phyloP scores from a whole-genome alignment of 2,888 invertebrate genomes.

The Thalpophila matura region DNA sequence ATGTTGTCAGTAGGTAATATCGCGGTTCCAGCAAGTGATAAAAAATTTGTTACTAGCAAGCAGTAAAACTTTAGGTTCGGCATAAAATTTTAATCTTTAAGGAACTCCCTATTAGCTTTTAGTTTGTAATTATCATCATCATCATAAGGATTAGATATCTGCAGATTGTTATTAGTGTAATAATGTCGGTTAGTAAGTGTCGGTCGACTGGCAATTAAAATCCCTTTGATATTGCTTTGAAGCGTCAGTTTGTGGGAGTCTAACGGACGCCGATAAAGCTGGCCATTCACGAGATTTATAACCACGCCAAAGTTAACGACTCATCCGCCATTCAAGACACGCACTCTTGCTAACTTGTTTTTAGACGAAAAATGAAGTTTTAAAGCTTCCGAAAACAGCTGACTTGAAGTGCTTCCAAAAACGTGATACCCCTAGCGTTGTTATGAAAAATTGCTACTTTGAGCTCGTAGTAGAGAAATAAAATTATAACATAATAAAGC shows the following conservation, averaged over 20 bases:
- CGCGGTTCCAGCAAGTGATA: constrained; percentile 19
- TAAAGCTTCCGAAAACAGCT: constrained; percentile 78
- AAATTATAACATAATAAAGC: constrained; percentile 16
- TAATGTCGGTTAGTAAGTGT: constrained; percentile 75
- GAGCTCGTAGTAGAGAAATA: constrained; percentile 5
- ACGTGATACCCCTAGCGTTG: constrained; percentile 69
- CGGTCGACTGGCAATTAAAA: constrained; percentile 81
- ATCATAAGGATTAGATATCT: constrained; percentile 67
- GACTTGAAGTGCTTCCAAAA: constrained; percentile 73
- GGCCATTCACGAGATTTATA: constrained; percentile 85
- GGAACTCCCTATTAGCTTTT: constrained; percentile 52
- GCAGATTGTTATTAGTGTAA: constrained; percentile 69
- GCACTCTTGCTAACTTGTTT: constrained; percentile 81
- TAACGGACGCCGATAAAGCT: constrained; percentile 80
- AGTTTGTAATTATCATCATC: constrained; percentile 67
- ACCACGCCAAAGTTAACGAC: constrained; percentile 84
- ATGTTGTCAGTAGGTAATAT: too few relatives aligned
- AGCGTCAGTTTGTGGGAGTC: constrained; percentile 77
- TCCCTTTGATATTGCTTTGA: constrained; percentile 81
- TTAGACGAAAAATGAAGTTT: constrained; percentile 81
- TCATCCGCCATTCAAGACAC: constrained; percentile 82
- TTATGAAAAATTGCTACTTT: constrained; percentile 58
- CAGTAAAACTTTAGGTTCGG: constrained; percentile 21
- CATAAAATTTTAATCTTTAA: constrained; percentile 32
- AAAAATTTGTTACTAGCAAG: constrained; percentile 23